Evolutionary conservation across 1,140 invertebrate genomes (phyloP).

Genomic region (Acyrthosiphon pisum): DNA sequence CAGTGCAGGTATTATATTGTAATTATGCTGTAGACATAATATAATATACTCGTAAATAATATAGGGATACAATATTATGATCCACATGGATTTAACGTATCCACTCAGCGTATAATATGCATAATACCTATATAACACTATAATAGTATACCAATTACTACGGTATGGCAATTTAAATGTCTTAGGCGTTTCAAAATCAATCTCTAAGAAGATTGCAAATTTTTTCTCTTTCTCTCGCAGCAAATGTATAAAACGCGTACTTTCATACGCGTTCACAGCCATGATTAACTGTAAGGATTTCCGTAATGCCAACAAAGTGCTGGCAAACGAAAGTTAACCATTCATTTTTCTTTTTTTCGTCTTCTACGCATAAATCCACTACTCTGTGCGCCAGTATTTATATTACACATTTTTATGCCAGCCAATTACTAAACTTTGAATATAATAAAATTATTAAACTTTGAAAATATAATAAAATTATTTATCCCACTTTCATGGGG

Average conservation of each 20-base stretch:
- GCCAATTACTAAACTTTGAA: background rate
- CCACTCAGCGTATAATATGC: background rate
- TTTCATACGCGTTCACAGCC: too few species aligned
- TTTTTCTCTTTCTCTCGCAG: background rate
- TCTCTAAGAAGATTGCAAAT: background rate
- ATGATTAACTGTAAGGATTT: background rate
- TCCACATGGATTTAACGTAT: background rate
- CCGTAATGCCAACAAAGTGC: background rate
- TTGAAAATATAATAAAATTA: background rate
- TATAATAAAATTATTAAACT: background rate
- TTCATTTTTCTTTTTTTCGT: background rate
- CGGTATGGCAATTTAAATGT: background rate
- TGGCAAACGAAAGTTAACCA: background rate
- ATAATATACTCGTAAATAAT: background rate
- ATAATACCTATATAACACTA: background rate
- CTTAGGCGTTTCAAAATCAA: background rate
- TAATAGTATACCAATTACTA: background rate
- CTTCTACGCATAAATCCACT: background rate
- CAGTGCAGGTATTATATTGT: background rate
- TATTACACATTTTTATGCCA: background rate
- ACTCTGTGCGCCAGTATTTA: background rate
- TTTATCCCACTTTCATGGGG: background rate
- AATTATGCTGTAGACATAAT: background rate
- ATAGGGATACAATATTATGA: background rate
- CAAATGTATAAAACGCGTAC: background rate